Base-by-base conservation (phyloP, 2,113 vertebrate species). In the Pachyramphus minor region DNA sequence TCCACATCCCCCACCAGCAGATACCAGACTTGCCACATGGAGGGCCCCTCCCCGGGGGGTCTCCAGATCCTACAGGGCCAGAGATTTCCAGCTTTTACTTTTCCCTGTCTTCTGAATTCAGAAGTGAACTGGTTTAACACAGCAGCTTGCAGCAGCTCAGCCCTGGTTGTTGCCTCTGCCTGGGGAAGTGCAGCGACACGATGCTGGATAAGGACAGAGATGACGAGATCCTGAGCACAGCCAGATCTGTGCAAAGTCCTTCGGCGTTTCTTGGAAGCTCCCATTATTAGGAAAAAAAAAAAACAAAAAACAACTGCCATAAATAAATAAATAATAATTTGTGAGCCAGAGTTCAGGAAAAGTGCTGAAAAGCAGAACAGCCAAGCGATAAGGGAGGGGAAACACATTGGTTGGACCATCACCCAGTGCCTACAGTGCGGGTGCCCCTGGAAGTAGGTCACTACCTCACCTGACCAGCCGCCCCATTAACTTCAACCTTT, bases 401-500 rank as follows among this genome's bases (percentile, higher is more conserved):
- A 95, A 72, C 53, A 21, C 80, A 92, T 75, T 90, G 90, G 79
- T 47, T 77, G 73, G 73, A 49, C 44, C 60, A 41, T 84, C 87
- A 90, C 69, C 23, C 25, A 1, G 37, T 17, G 66, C 72, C 84
- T 45, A 14, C 1, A 0, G 75, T 5, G 4, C 15, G 10, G 13
- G 44, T 81, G 69, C 45, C 93, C 91, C 80, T 74, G 35, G 84
- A 96, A 95, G n/a, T 93, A 95, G 93, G 95, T 95, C 95, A 90
- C 44, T 79, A 94, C 93, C 92, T 94, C 92, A 84, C 83, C 86
- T 97, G 93, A 96, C 94, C 88, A 89, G 63, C 31, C 13, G 8
- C 47, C 47, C 93, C 92, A 90, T 82, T 94, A 90, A 93, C 88
- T 84, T 42, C 94, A 93, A 95, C 96, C 92, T 96, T 96, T 92